These are phyloP conservation scores for Cavia aperea DNA, from an alignment of 2,113 vertebrate species.

Conservation along the genomic window DNA sequence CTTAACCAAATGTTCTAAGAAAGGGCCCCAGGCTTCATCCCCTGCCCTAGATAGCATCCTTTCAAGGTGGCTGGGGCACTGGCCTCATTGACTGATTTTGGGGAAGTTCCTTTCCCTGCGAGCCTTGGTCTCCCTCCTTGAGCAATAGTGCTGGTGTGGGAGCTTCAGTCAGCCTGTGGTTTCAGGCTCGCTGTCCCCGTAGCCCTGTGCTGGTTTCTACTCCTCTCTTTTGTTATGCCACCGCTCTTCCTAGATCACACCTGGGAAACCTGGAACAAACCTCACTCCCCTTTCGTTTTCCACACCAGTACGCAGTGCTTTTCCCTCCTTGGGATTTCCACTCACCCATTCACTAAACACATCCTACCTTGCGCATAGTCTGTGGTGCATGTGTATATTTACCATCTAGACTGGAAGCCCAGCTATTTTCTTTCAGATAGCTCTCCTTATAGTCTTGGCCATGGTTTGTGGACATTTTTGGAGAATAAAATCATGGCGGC, in stretches of 20 bases:
- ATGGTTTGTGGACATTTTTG: neutral
- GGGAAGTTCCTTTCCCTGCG: neutral
- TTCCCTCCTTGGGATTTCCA: neutral
- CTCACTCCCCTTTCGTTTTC: neutral
- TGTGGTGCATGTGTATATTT: neutral
- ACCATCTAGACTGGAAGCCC: neutral
- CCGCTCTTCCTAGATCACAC: neutral
- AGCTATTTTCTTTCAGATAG: rapidly evolving
- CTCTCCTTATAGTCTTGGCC: neutral
- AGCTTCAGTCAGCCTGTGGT: neutral
- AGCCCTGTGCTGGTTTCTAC: neutral
- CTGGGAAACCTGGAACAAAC: neutral
- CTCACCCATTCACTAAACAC: neutral
- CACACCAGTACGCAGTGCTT: rapidly evolving
- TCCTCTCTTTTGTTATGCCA: neutral
- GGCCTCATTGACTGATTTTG: neutral
- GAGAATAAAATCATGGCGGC: neutral
- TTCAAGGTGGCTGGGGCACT: neutral
- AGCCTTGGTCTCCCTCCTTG: neutral
- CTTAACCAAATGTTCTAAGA: neutral
- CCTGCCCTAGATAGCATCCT: neutral
- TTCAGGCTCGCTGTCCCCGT: neutral
- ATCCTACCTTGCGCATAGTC: neutral
- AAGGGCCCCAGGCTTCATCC: neutral
- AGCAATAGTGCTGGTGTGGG: neutral